Conservation (phyloP, 2,113 vertebrate species). For the Leptocoma aspasia region DNA sequence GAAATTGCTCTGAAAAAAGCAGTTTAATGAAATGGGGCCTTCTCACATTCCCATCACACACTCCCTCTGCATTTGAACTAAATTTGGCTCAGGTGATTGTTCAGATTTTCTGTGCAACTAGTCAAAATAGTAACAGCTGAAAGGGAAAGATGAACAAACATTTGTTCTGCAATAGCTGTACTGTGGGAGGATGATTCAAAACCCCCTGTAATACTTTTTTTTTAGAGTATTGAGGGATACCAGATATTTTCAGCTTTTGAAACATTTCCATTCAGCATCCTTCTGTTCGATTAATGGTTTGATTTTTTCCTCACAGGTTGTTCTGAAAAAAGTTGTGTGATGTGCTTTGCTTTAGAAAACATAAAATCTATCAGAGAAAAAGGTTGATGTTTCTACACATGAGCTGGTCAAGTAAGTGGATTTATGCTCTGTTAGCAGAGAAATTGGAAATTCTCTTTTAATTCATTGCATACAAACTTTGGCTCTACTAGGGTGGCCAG, state of each 20-base stretch:
- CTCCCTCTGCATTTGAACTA: neutral
- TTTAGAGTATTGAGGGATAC: neutral
- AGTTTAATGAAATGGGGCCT: neutral
- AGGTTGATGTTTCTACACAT: neutral
- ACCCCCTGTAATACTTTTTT: neutral
- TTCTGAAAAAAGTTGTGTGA: neutral
- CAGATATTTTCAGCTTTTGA: neutral
- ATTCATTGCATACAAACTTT: neutral
- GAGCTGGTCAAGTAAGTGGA: neutral
- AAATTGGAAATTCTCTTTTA: neutral
- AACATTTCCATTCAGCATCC: neutral
- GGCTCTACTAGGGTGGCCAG: neutral
- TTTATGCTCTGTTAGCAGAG: neutral
- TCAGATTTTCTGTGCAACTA: neutral
- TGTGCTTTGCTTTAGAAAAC: neutral
- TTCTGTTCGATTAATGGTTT: neutral
- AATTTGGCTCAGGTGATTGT: neutral
- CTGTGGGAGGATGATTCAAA: neutral
- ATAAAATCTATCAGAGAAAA: neutral
- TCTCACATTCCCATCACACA: neutral
- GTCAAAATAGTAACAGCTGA: slow-evolving; percentile 10
- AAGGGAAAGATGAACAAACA: neutral
- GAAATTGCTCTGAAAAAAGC: neutral
- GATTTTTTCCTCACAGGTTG: neutral
- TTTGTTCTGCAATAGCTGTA: neutral